These are phyloP conservation scores for Phyllostomus hastatus DNA, from an alignment of 2,113 vertebrate species.

Conservation along the genomic window DNA sequence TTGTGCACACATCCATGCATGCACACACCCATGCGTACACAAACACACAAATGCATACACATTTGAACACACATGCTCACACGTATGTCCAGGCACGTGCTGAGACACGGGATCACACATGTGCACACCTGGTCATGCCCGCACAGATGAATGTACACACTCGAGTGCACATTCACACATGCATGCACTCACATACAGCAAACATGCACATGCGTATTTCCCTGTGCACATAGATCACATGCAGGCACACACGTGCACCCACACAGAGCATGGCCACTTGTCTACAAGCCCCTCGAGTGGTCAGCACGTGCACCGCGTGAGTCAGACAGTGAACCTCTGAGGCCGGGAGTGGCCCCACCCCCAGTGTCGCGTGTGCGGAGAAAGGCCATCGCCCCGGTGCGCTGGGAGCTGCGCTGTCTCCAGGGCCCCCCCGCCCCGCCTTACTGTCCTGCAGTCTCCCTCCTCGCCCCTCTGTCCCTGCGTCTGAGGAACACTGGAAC, in stretches of 20 bases:
- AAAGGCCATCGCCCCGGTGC: neutral
- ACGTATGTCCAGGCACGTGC: neutral
- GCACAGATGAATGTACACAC: neutral
- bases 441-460: neutral
- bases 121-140: neutral
- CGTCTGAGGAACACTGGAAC: neutral
- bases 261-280: neutral
- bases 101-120: neutral
- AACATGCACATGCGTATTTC: neutral
- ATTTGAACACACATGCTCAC: neutral
- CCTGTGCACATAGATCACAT: too few species aligned
- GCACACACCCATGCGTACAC: too few species aligned
- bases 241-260: neutral
- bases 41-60: neutral
- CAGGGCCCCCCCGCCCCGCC: neutral
- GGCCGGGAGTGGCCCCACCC: neutral
- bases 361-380: rapidly evolving
- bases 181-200: neutral
- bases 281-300: neutral
- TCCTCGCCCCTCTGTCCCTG: neutral
- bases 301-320: rapidly evolving
- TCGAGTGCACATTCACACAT: too few species aligned
- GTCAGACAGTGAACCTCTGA: neutral
- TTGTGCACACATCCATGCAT: too few species aligned
- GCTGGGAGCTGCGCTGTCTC: rapidly evolving